Evolutionary conservation across 2,113 vertebrate species (phyloP).

Genomic region (Apteryx mantelli): DNA sequence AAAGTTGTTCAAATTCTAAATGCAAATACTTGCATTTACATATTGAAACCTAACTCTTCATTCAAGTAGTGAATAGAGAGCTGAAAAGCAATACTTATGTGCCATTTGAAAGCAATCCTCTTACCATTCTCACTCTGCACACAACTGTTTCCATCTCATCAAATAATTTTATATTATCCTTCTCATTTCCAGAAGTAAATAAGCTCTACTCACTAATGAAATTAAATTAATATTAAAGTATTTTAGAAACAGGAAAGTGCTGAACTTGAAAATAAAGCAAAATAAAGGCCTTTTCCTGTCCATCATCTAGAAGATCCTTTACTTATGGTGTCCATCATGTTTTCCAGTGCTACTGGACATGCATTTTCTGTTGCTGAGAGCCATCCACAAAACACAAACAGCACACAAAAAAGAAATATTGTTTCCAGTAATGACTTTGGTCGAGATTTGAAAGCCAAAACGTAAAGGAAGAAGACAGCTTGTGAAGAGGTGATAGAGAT

Average conservation of each 20-base stretch:
- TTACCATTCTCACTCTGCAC: background rate
- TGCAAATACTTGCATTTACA: background rate
- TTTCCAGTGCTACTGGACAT: background rate
- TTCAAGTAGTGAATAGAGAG: background rate
- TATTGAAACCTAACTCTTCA: background rate
- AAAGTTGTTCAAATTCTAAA: background rate
- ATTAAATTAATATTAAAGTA: background rate
- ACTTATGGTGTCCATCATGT: background rate
- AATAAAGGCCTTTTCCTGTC: background rate
- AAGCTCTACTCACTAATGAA: background rate
- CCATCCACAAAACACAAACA: background rate
- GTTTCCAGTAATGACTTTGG: background rate
- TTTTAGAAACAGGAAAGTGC: background rate
- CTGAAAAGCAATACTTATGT: background rate
- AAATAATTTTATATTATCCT: background rate
- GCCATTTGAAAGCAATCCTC: background rate
- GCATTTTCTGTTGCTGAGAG: background rate
- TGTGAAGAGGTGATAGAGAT: background rate
- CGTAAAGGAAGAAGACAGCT: background rate
- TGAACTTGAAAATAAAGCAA: background rate
- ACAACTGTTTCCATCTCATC: background rate
- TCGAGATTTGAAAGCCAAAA: background rate
- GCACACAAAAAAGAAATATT: background rate
- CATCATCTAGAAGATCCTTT: background rate
- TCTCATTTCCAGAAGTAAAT: background rate